A percentile compares a stretch with the other conserved stretches of the same genome.
These are phyloP conservation scores for Mastacembelus armatus DNA, from an alignment of 2,797 vertebrate species.

Conservation along the genomic window DNA sequence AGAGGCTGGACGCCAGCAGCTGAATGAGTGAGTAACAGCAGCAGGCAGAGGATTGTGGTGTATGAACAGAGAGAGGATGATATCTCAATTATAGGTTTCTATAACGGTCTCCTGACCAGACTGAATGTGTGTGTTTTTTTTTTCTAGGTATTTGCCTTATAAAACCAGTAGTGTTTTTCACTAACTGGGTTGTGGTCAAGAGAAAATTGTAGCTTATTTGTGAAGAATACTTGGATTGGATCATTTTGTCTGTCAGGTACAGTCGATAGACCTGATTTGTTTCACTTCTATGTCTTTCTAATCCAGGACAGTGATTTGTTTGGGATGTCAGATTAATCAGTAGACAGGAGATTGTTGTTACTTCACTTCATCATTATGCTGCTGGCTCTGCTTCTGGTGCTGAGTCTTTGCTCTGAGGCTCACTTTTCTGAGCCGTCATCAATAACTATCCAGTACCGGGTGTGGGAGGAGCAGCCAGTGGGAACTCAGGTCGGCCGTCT, in stretches of 20 bases:
- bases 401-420: slow-evolving; percentile 52
- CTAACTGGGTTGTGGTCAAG: not conserved
- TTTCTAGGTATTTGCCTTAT: slow-evolving; percentile 22
- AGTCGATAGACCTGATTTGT: not conserved
- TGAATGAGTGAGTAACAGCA: slow-evolving; percentile 72
- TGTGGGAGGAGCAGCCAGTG: slow-evolving; percentile 88
- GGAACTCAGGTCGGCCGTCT: slow-evolving; percentile 89
- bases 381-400: slow-evolving; percentile 69
- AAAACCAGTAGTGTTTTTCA: slow-evolving; percentile 11
- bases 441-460: slow-evolving; percentile 80
- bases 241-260: slow-evolving; percentile 3
- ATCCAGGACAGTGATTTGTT: not conserved
- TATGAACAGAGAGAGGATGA: slow-evolving; percentile 35
- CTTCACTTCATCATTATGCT: slow-evolving; percentile 70
- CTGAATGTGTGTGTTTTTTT: slow-evolving; percentile 1
- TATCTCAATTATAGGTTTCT: slow-evolving; percentile 39
- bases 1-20: slow-evolving; percentile 67
- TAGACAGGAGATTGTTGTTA: not conserved
- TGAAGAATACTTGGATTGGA: slow-evolving; percentile 4
- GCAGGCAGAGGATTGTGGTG: slow-evolving; percentile 14
- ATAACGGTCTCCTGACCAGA: slow-evolving; percentile 14
- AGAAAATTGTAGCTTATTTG: not conserved
- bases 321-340: slow-evolving; percentile 40
- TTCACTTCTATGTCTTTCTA: not conserved
- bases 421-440: slow-evolving; percentile 59